Evolutionary conservation across 2,797 vertebrate genomes (phyloP).

Genomic region (Antrozous pallidus): DNA sequence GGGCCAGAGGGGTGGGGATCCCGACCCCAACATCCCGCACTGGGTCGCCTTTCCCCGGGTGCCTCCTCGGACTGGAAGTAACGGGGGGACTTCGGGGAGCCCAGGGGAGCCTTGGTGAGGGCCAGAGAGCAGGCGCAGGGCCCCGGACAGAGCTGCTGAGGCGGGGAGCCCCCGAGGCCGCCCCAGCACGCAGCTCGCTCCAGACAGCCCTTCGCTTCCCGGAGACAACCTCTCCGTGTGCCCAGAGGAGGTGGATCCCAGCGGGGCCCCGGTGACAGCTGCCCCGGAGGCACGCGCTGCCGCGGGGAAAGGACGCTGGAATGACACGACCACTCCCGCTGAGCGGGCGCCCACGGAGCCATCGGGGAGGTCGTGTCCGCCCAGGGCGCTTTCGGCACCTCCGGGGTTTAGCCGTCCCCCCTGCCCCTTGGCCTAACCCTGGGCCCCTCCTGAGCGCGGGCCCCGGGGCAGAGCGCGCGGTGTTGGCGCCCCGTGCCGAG

Average conservation of each 20-base stretch:
- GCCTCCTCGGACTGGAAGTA: not conserved
- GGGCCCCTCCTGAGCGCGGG: too few species aligned
- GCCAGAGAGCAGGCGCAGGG: not conserved
- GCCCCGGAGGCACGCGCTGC: not conserved
- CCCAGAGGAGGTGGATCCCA: too few species aligned
- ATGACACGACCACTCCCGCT: too few species aligned
- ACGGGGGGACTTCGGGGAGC: not conserved
- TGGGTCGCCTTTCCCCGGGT: not conserved
- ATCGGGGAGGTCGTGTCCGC: too few species aligned
- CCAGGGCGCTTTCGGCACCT: too few species aligned
- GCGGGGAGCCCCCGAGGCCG: too few species aligned
- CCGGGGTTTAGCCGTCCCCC: too few species aligned
- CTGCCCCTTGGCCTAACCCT: too few species aligned
- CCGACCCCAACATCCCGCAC: not conserved
- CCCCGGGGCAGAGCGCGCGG: too few species aligned
- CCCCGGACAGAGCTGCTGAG: not conserved
- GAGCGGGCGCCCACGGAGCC: too few species aligned
- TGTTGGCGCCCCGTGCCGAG: too few species aligned
- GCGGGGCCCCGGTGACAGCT: not conserved
- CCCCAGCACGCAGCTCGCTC: too few species aligned
- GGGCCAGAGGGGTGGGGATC: not conserved
- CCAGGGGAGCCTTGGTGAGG: not conserved
- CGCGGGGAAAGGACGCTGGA: not conserved
- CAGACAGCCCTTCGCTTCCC: constrained; percentile 77
- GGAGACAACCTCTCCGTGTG: constrained; percentile 59